A percentile compares a stretch with the other conserved stretches of the same genome.
phyloP scores from a whole-genome alignment of 2,113 vertebrate genomes.

The Rhynchomys soricoides region DNA sequence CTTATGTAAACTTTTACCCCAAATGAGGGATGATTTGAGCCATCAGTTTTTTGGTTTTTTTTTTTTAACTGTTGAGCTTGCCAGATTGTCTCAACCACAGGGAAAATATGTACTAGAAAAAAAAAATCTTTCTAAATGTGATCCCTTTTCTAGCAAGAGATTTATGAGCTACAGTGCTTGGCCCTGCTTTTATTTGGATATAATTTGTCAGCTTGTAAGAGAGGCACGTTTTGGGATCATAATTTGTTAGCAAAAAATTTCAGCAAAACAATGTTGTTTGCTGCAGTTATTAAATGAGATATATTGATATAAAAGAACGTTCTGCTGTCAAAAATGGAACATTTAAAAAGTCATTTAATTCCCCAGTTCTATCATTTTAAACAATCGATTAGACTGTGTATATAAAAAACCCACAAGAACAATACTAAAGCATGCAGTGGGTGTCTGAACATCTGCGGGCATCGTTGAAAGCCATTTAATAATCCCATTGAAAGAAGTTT shows the following conservation, averaged over 20 bases:
- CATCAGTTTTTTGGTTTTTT: not conserved
- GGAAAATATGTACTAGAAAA: slow-evolving; percentile 51
- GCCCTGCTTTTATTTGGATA: not conserved
- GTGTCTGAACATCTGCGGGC: slow-evolving; percentile 80
- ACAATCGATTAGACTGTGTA: slow-evolving; percentile 41
- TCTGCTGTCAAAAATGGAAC: slow-evolving; percentile 13
- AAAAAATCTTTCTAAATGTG: slow-evolving; percentile 31
- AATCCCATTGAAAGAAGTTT: slow-evolving; percentile 83
- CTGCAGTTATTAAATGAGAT: slow-evolving; percentile 38
- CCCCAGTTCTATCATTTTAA: slow-evolving; percentile 58
- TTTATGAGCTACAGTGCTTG: slow-evolving; percentile 30
- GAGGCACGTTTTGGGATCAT: slow-evolving; percentile 16
- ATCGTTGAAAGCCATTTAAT: slow-evolving; percentile 63
- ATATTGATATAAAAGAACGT: slow-evolving; percentile 6
- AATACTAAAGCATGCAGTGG: slow-evolving; percentile 70
- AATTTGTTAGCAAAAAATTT: slow-evolving; percentile 32
- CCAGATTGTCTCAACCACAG: slow-evolving; percentile 26
- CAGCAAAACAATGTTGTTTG: slow-evolving; percentile 33
- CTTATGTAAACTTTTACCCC: not conserved
- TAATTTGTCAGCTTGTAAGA: slow-evolving; percentile 25
- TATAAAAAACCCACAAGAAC: slow-evolving; percentile 58
- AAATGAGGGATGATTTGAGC: not conserved
- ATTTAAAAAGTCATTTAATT: slow-evolving; percentile 51
- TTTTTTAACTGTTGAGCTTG: slow-evolving; percentile 37
- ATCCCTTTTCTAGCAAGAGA: slow-evolving; percentile 27